Conservation (phyloP, 2,888 invertebrate species). For the Dryocosmus kuriphilus region DNA sequence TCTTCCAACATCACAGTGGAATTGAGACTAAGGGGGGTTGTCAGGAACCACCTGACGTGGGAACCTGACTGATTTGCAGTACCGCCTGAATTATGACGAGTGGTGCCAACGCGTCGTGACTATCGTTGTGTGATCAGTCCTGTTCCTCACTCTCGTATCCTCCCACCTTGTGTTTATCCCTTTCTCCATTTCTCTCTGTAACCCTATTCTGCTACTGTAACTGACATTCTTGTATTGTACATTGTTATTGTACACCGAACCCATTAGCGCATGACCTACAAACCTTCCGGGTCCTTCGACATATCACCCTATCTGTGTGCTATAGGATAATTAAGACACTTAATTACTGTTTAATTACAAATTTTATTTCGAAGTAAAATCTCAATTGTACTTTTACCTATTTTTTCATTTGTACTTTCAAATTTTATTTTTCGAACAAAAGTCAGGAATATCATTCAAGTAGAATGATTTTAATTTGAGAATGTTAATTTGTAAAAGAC, state of each 20-base stretch:
- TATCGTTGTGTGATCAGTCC: conserved; percentile 53
- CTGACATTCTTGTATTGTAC: conserved; percentile 20
- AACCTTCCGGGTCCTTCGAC: background rate
- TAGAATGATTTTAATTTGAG: no score
- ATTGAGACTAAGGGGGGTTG: conserved; percentile 5
- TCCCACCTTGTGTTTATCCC: background rate
- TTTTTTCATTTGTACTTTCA: no score
- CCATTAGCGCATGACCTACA: conserved; percentile 25
- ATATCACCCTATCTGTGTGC: no score
- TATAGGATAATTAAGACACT: no score
- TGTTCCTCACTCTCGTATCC: background rate
- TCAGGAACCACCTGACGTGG: conserved; percentile 45
- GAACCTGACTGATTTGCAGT: conserved; percentile 50
- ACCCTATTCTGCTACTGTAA: conserved; percentile 3
- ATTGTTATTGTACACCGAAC: conserved; percentile 24
- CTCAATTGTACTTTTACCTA: no score
- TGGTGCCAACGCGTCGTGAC: conserved; percentile 50
- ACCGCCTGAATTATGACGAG: conserved; percentile 49
- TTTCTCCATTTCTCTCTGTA: no score
- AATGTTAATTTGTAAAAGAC: no score
- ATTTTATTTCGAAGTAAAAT: no score
- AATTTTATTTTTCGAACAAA: no score
- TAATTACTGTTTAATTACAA: no score
- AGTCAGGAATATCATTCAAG: no score
- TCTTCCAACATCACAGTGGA: conserved; percentile 34